Conservation (phyloP, 1,140 invertebrate genomes). For the Bombus superbus region DNA sequence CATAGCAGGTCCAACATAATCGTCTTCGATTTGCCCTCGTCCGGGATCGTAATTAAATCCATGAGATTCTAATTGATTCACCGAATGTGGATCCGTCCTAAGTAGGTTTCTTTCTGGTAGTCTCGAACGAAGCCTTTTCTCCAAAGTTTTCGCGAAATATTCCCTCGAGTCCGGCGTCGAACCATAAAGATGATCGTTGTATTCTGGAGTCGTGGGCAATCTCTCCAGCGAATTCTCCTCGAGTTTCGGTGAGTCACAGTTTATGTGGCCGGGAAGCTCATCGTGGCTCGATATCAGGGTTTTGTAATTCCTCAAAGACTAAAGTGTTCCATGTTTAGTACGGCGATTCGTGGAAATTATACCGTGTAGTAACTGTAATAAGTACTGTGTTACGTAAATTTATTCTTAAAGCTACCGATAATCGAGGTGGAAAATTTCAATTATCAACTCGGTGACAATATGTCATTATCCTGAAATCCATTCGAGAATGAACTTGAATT, state of each 20-base stretch:
- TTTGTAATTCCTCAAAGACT: slow-evolving; percentile 54
- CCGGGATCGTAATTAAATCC: slow-evolving; percentile 53
- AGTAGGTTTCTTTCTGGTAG: slow-evolving; percentile 14
- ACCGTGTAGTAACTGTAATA: too few species aligned
- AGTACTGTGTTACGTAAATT: too few species aligned
- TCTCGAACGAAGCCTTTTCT: slow-evolving; percentile 8
- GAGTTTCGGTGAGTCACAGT: slow-evolving; percentile 45
- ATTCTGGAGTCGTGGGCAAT: slow-evolving; percentile 24
- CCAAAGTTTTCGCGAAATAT: slow-evolving; percentile 24
- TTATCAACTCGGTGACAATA: too few species aligned
- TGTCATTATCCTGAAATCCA: too few species aligned
- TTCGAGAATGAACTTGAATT: background rate
- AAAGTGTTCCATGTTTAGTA: background rate
- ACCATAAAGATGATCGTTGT: slow-evolving; percentile 50
- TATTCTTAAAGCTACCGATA: too few species aligned
- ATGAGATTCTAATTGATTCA: slow-evolving; percentile 56
- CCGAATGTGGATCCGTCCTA: slow-evolving; percentile 31
- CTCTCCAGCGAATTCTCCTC: slow-evolving; percentile 38
- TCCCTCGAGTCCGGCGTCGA: slow-evolving; percentile 52
- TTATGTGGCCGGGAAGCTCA: slow-evolving; percentile 45
- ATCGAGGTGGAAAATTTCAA: too few species aligned
- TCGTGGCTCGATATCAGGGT: slow-evolving; percentile 37
- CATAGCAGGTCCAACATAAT: slow-evolving; percentile 79
- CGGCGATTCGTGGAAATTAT: too few species aligned
- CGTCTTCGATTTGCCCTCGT: slow-evolving; percentile 53